A percentile compares a stretch with the other conserved stretches of the same genome.
phyloP scores from a whole-genome alignment of 2,797 vertebrate genomes.

The Pipistrellus nathusii region DNA sequence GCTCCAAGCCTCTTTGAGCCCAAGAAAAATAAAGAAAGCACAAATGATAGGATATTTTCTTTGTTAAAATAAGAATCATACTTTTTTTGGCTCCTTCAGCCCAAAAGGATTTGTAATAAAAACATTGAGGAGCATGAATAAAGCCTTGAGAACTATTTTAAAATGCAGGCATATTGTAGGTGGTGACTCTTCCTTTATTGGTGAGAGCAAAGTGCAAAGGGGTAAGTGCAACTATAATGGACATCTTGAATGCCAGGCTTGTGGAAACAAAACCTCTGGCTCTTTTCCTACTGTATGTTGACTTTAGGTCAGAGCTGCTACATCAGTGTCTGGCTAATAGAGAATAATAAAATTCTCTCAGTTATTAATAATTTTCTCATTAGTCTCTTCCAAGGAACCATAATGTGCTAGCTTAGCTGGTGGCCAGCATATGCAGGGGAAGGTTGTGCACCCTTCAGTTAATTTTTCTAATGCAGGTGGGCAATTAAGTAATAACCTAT shows the following conservation, averaged over 20 bases:
- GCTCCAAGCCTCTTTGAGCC: neutral
- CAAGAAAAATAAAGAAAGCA: slow-evolving; percentile 14
- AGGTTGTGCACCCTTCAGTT: slow-evolving; percentile 12
- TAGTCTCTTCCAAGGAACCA: slow-evolving; percentile 24
- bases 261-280: neutral
- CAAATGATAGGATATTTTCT: neutral
- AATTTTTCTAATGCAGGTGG: slow-evolving; percentile 45
- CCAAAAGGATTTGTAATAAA: slow-evolving; percentile 6
- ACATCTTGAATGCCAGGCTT: neutral
- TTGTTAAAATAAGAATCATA: neutral
- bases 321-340: slow-evolving; percentile 24
- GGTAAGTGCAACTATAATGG: neutral
- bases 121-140: neutral
- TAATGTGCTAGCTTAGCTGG: neutral
- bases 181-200: neutral
- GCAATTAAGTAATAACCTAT: neutral
- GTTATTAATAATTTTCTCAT: slow-evolving; percentile 68
- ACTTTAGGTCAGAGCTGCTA: neutral
- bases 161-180: neutral
- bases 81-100: neutral
- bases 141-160: slow-evolving; percentile 30
- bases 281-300: slow-evolving; percentile 28
- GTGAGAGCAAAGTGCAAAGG: neutral
- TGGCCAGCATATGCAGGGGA: neutral
- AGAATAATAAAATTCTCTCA: slow-evolving; percentile 40